A percentile compares a stretch with the other conserved stretches of the same genome.
Conservation (phyloP, 2,797 vertebrate genomes). For the Pelodytes ibericus region DNA sequence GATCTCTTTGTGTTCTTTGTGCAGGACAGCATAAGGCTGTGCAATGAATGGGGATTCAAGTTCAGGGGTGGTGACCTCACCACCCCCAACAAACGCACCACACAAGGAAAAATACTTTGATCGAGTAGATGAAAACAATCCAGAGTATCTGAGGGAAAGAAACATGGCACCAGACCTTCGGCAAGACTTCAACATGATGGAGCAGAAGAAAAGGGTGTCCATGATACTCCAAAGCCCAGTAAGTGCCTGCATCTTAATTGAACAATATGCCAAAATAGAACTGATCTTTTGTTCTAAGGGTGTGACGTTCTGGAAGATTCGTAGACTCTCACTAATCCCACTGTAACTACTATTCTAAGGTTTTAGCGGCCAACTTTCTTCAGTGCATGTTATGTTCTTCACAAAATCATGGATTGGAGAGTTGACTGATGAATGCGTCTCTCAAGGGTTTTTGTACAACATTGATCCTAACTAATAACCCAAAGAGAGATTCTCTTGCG, state of each 20-base stretch:
- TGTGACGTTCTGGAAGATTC: no score
- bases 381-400: no score
- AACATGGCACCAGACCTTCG: slow-evolving; percentile 98
- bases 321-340: no score
- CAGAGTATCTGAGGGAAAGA: slow-evolving; percentile 93
- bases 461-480: no score
- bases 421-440: no score
- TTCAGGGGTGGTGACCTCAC: slow-evolving; percentile 93
- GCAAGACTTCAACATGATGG: slow-evolving; percentile 99
- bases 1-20: slow-evolving; percentile 23
- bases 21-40: slow-evolving; percentile 62
- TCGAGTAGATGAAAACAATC: slow-evolving; percentile 94
- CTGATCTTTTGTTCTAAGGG: no score
- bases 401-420: no score
- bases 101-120: slow-evolving; percentile 98
- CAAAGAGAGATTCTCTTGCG: no score
- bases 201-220: slow-evolving; percentile 96
- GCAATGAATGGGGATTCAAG: slow-evolving; percentile 95
- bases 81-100: slow-evolving; percentile 90
- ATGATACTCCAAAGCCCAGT: slow-evolving; percentile 99
- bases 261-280: no score
- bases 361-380: no score
- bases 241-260: slow-evolving; percentile 60
- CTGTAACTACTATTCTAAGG: no score
- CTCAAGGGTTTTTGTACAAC: no score